Conservation (phyloP, 23 tunicate species). For the Halocynthia roretzi region DNA sequence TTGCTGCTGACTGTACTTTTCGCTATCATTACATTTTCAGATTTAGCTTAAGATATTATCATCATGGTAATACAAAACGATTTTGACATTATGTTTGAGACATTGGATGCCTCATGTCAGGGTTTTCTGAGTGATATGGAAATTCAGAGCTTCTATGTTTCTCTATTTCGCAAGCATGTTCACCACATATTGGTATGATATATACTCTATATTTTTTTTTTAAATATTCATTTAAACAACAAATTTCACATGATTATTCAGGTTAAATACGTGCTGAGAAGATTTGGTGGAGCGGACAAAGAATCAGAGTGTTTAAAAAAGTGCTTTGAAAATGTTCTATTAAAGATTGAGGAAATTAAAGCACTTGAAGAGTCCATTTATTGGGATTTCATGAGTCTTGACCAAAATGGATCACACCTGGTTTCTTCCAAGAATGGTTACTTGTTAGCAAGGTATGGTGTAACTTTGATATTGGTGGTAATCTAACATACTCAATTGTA, state of each 20-base stretch:
- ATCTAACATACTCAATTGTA: too few relatives aligned
- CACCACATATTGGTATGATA: constrained; percentile 30
- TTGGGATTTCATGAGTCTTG: constrained; percentile 76
- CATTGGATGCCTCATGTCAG: constrained; percentile 34
- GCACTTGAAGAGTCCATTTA: constrained; percentile 31
- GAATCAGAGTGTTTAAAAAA: constrained; percentile 21
- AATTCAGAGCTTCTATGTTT: constrained; percentile 37
- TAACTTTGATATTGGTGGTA: neutral
- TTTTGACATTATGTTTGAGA: constrained; percentile 51
- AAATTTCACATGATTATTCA: constrained; percentile 1
- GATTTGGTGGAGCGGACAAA: constrained; percentile 2
- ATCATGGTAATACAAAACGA: constrained; percentile 47
- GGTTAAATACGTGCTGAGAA: constrained; percentile 44
- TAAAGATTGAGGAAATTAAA: constrained; percentile 47
- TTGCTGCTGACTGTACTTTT: too few relatives aligned
- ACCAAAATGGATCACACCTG: constrained; percentile 28
- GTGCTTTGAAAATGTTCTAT: constrained; percentile 51
- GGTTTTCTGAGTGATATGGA: constrained; percentile 47
- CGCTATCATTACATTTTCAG: too few relatives aligned
- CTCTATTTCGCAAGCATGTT: constrained; percentile 35
- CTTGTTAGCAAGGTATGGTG: constrained; percentile 52
- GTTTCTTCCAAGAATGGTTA: constrained; percentile 41
- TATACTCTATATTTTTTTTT: constrained; percentile 1
- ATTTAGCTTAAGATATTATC: too few relatives aligned
- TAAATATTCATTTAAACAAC: neutral